Evolutionary conservation across 30 jellyfish, hydroid and myxozoan species (phyloP).

Genomic region (Hydractinia echinata): DNA sequence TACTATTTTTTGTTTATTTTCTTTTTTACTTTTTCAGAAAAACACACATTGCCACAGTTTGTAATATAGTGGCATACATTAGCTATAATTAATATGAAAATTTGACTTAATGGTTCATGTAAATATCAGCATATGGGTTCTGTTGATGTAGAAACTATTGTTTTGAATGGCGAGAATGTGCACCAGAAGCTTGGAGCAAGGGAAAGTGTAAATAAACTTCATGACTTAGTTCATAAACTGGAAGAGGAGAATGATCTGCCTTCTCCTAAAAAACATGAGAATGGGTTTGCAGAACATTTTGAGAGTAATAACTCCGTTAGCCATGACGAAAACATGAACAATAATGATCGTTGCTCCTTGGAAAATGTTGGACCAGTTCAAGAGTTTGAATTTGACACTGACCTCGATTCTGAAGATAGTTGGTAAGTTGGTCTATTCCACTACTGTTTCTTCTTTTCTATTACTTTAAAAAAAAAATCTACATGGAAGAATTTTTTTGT

Average conservation of each 20-base stretch:
- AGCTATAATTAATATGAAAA: too few relatives aligned
- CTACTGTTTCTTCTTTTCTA: too few relatives aligned
- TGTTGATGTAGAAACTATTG: slow-evolving; percentile 7
- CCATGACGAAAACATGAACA: not conserved
- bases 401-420: slow-evolving; percentile 27
- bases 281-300: not conserved
- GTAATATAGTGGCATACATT: too few relatives aligned
- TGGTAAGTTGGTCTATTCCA: slow-evolving; percentile 6
- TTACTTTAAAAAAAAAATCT: too few relatives aligned
- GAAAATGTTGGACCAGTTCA: slow-evolving; percentile 19
- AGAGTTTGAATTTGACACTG: slow-evolving; percentile 15
- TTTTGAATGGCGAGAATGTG: not conserved
- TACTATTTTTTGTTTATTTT: too few relatives aligned
- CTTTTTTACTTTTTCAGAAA: too few relatives aligned
- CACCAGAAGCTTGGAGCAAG: slow-evolving; percentile 12
- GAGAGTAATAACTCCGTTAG: not conserved
- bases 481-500: too few relatives aligned
- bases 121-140: not conserved
- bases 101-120: too few relatives aligned
- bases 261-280: slow-evolving; percentile 30
- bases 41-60: too few relatives aligned
- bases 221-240: slow-evolving; percentile 43
- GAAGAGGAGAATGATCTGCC: slow-evolving; percentile 54
- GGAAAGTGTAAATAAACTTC: slow-evolving; percentile 36
- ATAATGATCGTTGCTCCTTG: slow-evolving; percentile 21